Evolutionary conservation across 2,113 vertebrate species (phyloP).

Genomic region (Microcebus jonahi): DNA sequence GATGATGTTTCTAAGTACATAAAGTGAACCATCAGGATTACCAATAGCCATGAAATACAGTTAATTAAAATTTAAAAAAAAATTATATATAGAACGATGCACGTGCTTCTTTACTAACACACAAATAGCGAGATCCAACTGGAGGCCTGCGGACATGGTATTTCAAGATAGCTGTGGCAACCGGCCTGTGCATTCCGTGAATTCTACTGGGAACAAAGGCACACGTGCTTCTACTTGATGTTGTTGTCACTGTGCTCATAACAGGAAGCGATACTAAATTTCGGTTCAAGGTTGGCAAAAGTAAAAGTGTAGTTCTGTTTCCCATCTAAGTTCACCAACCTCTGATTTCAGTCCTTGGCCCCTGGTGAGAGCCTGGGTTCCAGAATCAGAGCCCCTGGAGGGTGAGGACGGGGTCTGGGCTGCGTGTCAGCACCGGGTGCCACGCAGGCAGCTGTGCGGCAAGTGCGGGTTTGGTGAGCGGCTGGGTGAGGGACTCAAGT

Average conservation of each 20-base stretch:
- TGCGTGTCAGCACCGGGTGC: neutral
- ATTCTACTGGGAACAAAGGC: neutral
- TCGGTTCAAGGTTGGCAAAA: neutral
- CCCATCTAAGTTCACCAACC: neutral
- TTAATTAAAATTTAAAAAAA: neutral
- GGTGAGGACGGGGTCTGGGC: neutral
- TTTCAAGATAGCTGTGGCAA: neutral
- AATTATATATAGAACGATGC: neutral
- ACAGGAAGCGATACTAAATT: neutral
- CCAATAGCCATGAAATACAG: neutral
- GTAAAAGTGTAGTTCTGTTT: neutral
- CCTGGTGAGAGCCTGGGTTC: neutral
- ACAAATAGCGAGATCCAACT: neutral
- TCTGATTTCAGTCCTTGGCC: neutral
- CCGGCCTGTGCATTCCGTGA: too few relatives aligned
- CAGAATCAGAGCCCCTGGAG: neutral
- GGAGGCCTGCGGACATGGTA: rapidly evolving
- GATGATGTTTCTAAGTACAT: neutral
- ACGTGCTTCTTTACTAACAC: neutral
- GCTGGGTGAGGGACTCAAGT: neutral
- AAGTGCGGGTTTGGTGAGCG: conserved; percentile 42
- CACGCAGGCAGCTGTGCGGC: neutral
- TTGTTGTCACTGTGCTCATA: neutral
- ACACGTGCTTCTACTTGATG: neutral
- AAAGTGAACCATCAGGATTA: neutral